Evolutionary conservation across 2,888 invertebrate genomes (phyloP), one percentile per base, ranked within the genome.

Genomic region (Arge pagana): DNA sequence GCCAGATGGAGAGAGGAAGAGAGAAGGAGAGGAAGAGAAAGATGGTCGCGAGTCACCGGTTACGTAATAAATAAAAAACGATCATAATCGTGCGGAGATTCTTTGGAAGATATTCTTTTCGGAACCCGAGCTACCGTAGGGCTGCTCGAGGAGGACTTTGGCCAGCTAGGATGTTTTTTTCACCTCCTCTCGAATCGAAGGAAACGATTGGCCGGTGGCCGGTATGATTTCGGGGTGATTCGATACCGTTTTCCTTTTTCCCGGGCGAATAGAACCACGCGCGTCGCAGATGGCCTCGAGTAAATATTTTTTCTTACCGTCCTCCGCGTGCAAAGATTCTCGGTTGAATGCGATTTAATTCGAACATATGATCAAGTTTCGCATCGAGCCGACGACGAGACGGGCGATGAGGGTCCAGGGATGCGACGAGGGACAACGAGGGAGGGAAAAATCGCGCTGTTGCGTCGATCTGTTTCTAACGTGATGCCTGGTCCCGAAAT

Each of bases 331-430:
- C 18, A 33, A 30, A 28, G 24, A 16, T 30, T 42, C 16, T 11
- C 33, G 45, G 15, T n/a, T 33, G 33, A 45, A 45, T 45, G 45
- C 45, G 35, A 45, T 45, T 45, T 45, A 45, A 45, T 33, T 45
- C 45, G 21, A 45, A 45, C 45, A 45, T 45, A 33, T 45, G 45
- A 45, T 45, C 33, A 31, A 24, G 45, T 45, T 45, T 21, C 31
- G 45, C 23, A n/a, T n/a, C n/a, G n/a, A n/a, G n/a, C n/a, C n/a
- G n/a, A n/a, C n/a, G n/a, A n/a, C n/a, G n/a, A n/a, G n/a, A n/a
- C n/a, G n/a, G n/a, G n/a, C n/a, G n/a, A n/a, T n/a, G n/a, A n/a
- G n/a, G n/a, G n/a, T n/a, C n/a, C n/a, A n/a, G n/a, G n/a, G n/a
- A n/a, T n/a, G n/a, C n/a, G n/a, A n/a, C n/a, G n/a, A n/a, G n/a